Evolutionary conservation across 2,888 invertebrate genomes (phyloP).

Genomic region (Cylloceria caligata): DNA sequence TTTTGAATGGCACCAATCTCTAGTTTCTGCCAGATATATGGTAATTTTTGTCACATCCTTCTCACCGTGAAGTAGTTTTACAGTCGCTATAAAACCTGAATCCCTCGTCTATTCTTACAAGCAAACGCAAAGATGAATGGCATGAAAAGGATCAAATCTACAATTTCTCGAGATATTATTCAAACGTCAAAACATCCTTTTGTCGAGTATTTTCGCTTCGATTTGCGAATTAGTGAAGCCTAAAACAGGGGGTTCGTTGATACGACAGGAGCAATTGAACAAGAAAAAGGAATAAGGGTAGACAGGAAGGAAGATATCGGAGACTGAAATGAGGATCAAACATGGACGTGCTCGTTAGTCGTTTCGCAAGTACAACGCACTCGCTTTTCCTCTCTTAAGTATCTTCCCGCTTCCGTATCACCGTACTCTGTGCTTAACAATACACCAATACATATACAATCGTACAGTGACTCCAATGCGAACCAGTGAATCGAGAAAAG

Average conservation of each 20-base stretch:
- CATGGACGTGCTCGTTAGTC: slow-evolving; percentile 52
- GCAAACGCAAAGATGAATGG: neutral
- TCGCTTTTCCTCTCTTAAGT: neutral
- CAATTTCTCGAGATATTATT: slow-evolving; percentile 1
- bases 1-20: too few relatives aligned
- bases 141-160: neutral
- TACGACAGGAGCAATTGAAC: neutral
- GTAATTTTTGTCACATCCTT: too few relatives aligned
- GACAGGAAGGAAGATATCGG: neutral
- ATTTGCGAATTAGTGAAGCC: slow-evolving; percentile 15
- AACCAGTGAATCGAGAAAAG: slow-evolving; percentile 43
- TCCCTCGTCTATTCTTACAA: too few relatives aligned
- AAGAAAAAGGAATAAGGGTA: neutral
- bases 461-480: neutral
- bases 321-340: neutral
- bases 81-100: too few relatives aligned
- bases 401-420: slow-evolving; percentile 12
- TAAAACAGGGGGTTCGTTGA: neutral
- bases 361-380: slow-evolving; percentile 40
- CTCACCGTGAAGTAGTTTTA: too few relatives aligned
- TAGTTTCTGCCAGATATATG: too few relatives aligned
- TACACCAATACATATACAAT: neutral
- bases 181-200: slow-evolving; percentile 6
- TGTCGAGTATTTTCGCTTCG: slow-evolving; percentile 12
- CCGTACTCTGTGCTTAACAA: neutral